Base-by-base conservation (phyloP, 2,888 invertebrate species). In the Disparrhopalites patrizii region DNA sequence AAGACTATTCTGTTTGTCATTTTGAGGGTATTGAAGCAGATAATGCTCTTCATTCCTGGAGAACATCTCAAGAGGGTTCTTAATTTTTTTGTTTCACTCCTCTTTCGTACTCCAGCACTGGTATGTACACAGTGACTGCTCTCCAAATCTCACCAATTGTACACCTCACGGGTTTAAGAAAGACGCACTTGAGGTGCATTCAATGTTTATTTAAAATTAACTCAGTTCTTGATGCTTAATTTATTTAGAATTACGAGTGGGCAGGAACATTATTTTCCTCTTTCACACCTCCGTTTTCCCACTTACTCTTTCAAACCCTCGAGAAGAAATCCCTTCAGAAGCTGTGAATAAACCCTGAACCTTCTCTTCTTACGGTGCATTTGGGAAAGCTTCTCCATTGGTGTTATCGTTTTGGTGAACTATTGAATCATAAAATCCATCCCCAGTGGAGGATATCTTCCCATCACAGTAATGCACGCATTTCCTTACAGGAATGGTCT, bases 211-310 rank as follows among this genome's bases (percentile, higher is more conserved):
- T 47, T 47, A 47, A 47, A 47, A 47, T 47, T 47, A 47, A 36
- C 36, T 10, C 7, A 47, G 23, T 47, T 23, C 23, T 23, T 13
- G 43, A 43, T 47, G 8, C 43, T 43, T n/a, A 23, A 2, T 25
- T 25, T 23, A 15, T 15, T 20, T 2, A 25, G 56, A 56, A 7
- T 23, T 33, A 20, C 10, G 15, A 7, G 33, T 38, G 27, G 2
- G 23, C 25, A 56, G 20, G 18, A 3, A 31, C 51, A 51, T 40
- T 18, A 62, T 54, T 62, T 31, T 51, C 36, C 33, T 52, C 50
- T 50, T 57, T 58, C 65, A 65, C 56, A 50, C 65, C 65, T 65
- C 50, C 51, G 10, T 36, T 47, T 18, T 52, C 52, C 47, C 23
- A 47, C n/a, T n/a, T n/a, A 47, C 18, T n/a, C 18, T 18, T 27